Base-by-base conservation (phyloP, 2,113 vertebrate genomes). In the Aegotheles bennettii region DNA sequence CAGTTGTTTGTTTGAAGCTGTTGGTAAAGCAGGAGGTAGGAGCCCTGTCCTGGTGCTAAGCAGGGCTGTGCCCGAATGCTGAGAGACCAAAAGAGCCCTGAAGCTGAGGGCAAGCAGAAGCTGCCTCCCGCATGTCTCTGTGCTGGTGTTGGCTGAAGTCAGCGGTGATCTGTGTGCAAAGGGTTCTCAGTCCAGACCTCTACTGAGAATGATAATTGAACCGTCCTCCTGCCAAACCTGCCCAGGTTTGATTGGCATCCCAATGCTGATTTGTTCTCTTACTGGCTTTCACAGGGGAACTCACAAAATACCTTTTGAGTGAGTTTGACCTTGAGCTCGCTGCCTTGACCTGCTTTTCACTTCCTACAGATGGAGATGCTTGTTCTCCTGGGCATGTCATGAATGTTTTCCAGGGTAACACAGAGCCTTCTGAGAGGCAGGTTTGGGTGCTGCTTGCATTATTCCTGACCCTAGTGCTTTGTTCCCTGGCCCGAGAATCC, bases 361-460 rank as follows among this genome's bases (percentile, higher is more conserved):
- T 97, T 96, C 94, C 95, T 96, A 96, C 96, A 97, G 96, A 97
- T 92, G 96, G 96, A 97, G 95, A 89, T 96, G 94, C 91, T 96
- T 97, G 53, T 97, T 97, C 95, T 97, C 98, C 95, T 93, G 92
- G 93, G 96, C 96, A 97, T 97, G 94, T 86, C 63, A 68, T 93
- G 71, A 89, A 74, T 89, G 50, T 95, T 92, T 95, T 71, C 61
- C 67, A 83, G 94, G 95, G 71, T 94, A 96, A 87, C 91, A 75
- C 90, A 96, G 84, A 96, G 94, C 96, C 93, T 95, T 97, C 92
- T 93, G 93, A 96, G 95, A 95, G 95, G 97, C 94, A 94, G 90
- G 81, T 90, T 89, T 87, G 74, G 83, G 95, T 83, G 89, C 77
- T 96, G 96, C 95, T 96, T 97, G 97, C 95, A 84, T 92, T 92